Evolutionary conservation across 2,888 invertebrate species (phyloP).

Genomic region (Oligia fasciuncula): DNA sequence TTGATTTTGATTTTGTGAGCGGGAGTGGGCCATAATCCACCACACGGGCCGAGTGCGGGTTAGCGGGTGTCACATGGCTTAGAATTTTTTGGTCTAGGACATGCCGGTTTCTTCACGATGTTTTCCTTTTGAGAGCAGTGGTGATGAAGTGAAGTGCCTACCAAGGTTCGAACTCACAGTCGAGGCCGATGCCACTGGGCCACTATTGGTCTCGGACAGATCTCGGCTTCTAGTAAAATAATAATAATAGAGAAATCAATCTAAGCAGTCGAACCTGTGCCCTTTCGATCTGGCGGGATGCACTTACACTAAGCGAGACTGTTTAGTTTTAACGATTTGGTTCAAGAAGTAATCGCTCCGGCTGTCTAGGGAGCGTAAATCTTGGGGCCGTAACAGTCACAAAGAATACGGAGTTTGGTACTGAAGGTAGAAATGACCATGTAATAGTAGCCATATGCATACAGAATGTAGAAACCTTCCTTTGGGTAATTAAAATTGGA

Average conservation of each 20-base stretch:
- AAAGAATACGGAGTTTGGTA: background rate
- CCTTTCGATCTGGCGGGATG: background rate
- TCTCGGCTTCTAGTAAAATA: background rate
- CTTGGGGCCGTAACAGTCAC: background rate
- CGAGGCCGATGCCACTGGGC: too few species aligned
- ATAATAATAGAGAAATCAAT: slow-evolving; percentile 1
- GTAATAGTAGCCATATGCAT: background rate
- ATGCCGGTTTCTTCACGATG: too few species aligned
- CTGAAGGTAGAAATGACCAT: background rate
- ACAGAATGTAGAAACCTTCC: background rate
- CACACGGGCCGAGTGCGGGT: too few species aligned
- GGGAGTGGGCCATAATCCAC: too few species aligned
- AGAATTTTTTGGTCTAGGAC: too few species aligned
- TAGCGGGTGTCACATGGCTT: too few species aligned
- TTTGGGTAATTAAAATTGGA: background rate
- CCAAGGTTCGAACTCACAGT: too few species aligned
- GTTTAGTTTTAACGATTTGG: slow-evolving; percentile 19
- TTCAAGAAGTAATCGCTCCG: slow-evolving; percentile 1
- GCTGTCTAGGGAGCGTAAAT: slow-evolving; percentile 5
- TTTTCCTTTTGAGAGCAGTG: too few species aligned
- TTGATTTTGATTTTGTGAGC: too few species aligned
- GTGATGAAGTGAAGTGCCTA: too few species aligned
- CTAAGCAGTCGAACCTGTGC: background rate
- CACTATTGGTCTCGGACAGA: too few species aligned
- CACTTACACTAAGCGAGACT: background rate